A percentile compares a stretch with the other conserved stretches of the same genome.
Conservation (phyloP, 2,888 invertebrate species). For the Ochropleura leucogaster region DNA sequence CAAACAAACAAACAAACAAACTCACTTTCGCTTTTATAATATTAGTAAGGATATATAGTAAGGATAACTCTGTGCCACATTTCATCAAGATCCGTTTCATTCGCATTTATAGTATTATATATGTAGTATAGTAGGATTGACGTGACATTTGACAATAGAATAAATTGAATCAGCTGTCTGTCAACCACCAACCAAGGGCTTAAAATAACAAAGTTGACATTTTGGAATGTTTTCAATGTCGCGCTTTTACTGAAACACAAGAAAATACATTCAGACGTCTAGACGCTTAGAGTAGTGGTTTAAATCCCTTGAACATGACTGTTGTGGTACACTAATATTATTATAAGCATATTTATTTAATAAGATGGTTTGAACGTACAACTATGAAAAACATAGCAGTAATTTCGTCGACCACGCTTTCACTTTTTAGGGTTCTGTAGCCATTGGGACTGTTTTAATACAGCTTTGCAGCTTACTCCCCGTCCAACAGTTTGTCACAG, state of each 20-base stretch:
- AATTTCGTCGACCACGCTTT: slow-evolving; percentile 13
- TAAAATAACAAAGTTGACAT: slow-evolving; percentile 15
- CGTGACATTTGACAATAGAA: slow-evolving; percentile 9
- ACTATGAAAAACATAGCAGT: slow-evolving; percentile 10
- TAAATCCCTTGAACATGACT: slow-evolving; percentile 22
- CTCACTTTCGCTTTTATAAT: too few relatives aligned
- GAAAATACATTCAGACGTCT: slow-evolving; percentile 38
- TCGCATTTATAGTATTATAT: too few relatives aligned
- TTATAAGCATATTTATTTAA: slow-evolving; percentile 26
- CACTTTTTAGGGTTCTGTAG: background rate
- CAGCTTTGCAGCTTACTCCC: too few relatives aligned
- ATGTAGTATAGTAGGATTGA: background rate
- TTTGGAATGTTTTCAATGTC: slow-evolving; percentile 20
- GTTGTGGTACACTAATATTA: slow-evolving; percentile 1
- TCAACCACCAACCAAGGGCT: slow-evolving; percentile 12
- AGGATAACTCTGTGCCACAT: too few relatives aligned
- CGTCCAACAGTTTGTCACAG: background rate
- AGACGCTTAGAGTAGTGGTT: slow-evolving; percentile 29
- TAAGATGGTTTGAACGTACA: background rate
- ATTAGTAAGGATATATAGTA: too few relatives aligned
- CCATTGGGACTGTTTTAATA: too few relatives aligned
- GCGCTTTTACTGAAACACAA: background rate
- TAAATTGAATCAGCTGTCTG: slow-evolving; percentile 1
- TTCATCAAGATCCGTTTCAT: too few relatives aligned
- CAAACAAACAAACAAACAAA: too few relatives aligned